A percentile compares a stretch with the other conserved stretches of the same genome.
These are phyloP conservation scores for Phoebastria nigripes DNA, from an alignment of 2,797 vertebrate species.

Conservation along the genomic window DNA sequence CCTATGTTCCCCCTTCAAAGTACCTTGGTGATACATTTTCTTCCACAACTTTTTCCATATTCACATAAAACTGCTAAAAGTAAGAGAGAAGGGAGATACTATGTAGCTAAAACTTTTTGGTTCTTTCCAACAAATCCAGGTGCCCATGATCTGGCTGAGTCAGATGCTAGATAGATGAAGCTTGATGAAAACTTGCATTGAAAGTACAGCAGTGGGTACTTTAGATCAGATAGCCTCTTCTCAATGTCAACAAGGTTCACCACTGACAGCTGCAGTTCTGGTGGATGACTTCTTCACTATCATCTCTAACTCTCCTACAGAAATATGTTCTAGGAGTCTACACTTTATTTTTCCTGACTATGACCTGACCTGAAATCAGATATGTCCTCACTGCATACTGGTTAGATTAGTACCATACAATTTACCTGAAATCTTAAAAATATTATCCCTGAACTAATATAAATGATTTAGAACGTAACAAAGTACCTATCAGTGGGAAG, in stretches of 20 bases:
- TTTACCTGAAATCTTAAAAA: neutral
- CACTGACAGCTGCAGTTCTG: neutral
- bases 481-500: neutral
- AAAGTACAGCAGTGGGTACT: neutral
- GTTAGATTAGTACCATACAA: neutral
- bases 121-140: neutral
- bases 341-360: neutral
- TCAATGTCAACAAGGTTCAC: neutral
- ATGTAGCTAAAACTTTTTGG: rapidly evolving
- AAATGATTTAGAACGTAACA: neutral
- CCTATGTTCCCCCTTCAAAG: neutral
- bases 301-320: neutral
- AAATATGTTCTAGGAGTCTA: neutral
- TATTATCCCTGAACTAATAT: neutral
- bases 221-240: neutral
- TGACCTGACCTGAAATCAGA: neutral
- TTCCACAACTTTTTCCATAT: neutral
- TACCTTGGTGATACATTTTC: neutral
- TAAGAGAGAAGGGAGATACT: neutral
- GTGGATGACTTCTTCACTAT: neutral
- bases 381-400: neutral
- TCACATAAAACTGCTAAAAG: neutral
- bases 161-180: neutral
- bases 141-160: neutral
- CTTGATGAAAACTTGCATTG: neutral